A percentile compares a stretch with the other conserved stretches of the same genome.
Conservation (phyloP, 30 jellyfish, hydroid and myxozoan genomes). For the Cassiopea andromeda region DNA sequence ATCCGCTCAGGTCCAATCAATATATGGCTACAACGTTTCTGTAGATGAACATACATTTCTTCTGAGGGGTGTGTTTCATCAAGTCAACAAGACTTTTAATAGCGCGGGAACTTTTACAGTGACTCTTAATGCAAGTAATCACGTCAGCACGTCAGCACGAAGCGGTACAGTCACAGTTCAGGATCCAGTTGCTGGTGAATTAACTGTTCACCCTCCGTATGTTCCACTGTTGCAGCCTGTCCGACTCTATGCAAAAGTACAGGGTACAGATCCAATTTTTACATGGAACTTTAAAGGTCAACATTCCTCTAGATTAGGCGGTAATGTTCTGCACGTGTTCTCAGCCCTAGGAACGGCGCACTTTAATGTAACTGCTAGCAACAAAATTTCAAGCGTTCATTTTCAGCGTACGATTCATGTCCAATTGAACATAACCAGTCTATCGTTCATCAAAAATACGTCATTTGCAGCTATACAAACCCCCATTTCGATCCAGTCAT, state of each 20-base stretch:
- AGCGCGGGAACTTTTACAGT: constrained; percentile 41
- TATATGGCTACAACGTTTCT: constrained; percentile 48
- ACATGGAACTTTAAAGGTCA: constrained; percentile 36
- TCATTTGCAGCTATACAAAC: constrained; percentile 5
- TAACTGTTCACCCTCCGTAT: constrained; percentile 16
- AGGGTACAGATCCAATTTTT: constrained; percentile 36
- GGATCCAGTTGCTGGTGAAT: constrained; percentile 43
- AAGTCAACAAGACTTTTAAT: not conserved
- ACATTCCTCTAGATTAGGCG: not conserved
- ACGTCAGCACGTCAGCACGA: constrained; percentile 55
- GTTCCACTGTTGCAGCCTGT: constrained; percentile 5
- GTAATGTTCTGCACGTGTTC: not conserved
- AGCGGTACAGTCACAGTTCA: constrained; percentile 27
- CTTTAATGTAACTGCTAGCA: constrained; percentile 46
- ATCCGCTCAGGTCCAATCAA: constrained; percentile 3
- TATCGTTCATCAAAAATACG: constrained; percentile 13
- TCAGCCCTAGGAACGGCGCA: constrained; percentile 26
- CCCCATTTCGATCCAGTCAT: constrained; percentile 17
- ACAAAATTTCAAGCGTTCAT: constrained; percentile 35
- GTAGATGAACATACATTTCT: not conserved
- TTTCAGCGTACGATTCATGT: constrained; percentile 7
- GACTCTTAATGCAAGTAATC: constrained; percentile 52
- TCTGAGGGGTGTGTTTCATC: not conserved
- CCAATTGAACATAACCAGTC: constrained; percentile 6
- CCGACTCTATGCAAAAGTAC: not conserved